Conservation (phyloP, 2,113 vertebrate genomes). For the Parotia lawesii region DNA sequence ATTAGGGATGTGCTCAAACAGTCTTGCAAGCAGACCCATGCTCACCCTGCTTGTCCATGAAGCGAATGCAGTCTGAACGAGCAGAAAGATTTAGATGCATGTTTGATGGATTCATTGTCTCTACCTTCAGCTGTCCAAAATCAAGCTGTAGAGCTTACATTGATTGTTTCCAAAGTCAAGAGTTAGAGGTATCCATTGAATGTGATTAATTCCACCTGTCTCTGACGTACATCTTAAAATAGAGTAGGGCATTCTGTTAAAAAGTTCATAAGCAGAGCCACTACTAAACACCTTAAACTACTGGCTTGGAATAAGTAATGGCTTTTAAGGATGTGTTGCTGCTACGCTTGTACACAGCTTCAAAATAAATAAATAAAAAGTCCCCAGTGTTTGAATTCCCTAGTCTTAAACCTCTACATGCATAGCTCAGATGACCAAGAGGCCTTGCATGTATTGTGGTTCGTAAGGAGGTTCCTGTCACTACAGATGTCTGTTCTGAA, state of each 20-base stretch:
- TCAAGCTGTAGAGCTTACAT: not conserved
- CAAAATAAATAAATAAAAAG: not conserved
- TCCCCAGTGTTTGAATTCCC: not conserved
- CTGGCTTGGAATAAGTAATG: not conserved
- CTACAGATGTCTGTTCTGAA: not conserved
- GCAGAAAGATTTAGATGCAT: not conserved
- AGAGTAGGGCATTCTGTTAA: not conserved
- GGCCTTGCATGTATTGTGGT: not conserved
- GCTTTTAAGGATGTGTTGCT: not conserved
- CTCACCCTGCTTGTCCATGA: not conserved
- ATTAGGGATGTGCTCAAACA: not conserved
- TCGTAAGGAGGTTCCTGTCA: not conserved
- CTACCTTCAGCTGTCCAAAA: not conserved
- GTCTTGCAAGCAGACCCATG: not conserved
- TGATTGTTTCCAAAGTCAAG: not conserved
- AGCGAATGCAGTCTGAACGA: not conserved
- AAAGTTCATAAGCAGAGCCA: not conserved
- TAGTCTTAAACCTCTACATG: not conserved
- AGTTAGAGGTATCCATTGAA: not conserved
- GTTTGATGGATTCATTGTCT: not conserved
- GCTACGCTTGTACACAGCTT: not conserved
- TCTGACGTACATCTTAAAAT: not conserved
- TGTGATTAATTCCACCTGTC: not conserved
- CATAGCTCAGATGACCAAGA: not conserved
- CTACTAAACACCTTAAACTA: not conserved